Percentiles rank a stretch among this genome's conserved stretches.
Evolutionary conservation across 1,140 invertebrate species (phyloP).

Genomic region (Elymnias hypermnestra): DNA sequence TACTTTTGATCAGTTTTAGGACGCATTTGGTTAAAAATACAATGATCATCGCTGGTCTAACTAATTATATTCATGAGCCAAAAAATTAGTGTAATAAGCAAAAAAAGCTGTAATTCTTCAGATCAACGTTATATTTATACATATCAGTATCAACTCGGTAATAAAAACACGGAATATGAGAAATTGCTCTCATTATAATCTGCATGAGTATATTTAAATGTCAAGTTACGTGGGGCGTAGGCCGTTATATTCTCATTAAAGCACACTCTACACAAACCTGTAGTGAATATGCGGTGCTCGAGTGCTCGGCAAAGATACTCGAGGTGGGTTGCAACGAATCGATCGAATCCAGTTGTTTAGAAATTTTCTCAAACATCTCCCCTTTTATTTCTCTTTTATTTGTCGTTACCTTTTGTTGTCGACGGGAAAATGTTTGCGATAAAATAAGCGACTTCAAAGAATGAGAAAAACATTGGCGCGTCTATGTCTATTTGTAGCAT

Average conservation of each 20-base stretch:
- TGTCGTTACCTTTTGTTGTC: conserved; percentile 10
- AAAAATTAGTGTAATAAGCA: no score
- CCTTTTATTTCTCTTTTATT: conserved; percentile 12
- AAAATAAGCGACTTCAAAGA: conserved; percentile 7
- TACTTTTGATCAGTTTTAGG: no score
- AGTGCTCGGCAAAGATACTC: conserved; percentile 19
- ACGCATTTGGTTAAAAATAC: no score
- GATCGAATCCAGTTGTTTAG: conserved; percentile 3
- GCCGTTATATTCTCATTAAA: conserved; percentile 1
- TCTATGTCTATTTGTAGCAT: neutral
- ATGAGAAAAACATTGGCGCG: conserved; percentile 6
- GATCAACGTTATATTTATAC: no score
- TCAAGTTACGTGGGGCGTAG: neutral
- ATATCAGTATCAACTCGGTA: no score
- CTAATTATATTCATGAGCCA: no score
- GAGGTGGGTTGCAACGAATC: conserved; percentile 3
- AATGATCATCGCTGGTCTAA: no score
- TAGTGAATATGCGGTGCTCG: conserved; percentile 9
- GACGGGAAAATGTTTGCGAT: conserved; percentile 10
- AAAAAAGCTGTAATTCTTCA: no score
- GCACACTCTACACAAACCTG: neutral
- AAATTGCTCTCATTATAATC: neutral
- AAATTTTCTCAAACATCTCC: conserved; percentile 10
- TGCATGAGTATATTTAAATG: neutral
- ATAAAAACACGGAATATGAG: no score